Evolutionary conservation across 2,113 vertebrate genomes (phyloP), one percentile per base, ranked within the genome.

Genomic region (Sisor rabdophorus): DNA sequence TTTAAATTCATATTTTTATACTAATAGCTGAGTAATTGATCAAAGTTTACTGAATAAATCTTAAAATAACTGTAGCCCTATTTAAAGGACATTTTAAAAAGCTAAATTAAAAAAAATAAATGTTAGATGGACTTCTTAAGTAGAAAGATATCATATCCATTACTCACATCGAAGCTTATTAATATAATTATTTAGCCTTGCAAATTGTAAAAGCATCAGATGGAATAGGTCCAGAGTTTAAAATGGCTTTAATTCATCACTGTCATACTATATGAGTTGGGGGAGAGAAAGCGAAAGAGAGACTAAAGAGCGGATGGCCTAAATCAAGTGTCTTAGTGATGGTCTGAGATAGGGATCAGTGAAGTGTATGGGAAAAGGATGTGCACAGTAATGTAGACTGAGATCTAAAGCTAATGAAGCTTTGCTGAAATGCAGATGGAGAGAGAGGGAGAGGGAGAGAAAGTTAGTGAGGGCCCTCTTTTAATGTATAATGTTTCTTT

Each of bases 401-500:
- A 28, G 16, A 44, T 60, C 28, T 47, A 26, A 77, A 54, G 55
- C 69, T 78, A 64, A 82, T 76, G 65, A 82, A 79, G 79, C 56
- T 64, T 63, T 79, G 80, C 73, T 79, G 81, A 82, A 79, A 77
- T 61, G 24, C 63, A 73, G 58, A 50, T 11, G 11, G 64, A 63
- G 50, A 16, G 55, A 28, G 13, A 55, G 3, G 50, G 15, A 52
- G 30, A 52, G n/a, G 19, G 19, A 28, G 26, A 48, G 55, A 22
- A 17, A 26, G 44, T 36, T 36, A 36, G 32, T 7, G 32, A 36
- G 32, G 32, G 32, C 32, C 32, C 32, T 40, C 58, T 63, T 64
- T 44, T 36, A 13, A 16, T 52, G 24, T 69, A 52, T 50, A 52
- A 17, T 30, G 2, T 69, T 68, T 68, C 52, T 40, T 71, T 63